phyloP scores from a whole-genome alignment of 2,113 vertebrate genomes.

The Triplophysa dalaica region DNA sequence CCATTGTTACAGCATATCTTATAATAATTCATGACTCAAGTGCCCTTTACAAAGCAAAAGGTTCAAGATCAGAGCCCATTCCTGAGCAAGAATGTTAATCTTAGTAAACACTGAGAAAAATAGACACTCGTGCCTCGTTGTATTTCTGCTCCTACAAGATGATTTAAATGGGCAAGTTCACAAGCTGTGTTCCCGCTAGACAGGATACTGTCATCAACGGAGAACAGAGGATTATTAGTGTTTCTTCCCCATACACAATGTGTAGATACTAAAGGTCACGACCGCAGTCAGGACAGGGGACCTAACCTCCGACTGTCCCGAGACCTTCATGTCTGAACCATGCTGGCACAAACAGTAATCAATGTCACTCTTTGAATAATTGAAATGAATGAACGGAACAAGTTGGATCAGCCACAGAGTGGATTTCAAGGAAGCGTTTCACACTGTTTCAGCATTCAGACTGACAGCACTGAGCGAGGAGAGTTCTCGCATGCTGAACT shows the following conservation, averaged over 20 bases:
- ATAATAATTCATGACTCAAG: slow-evolving; percentile 24
- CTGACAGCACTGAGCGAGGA: neutral
- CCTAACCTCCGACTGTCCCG: slow-evolving; percentile 5
- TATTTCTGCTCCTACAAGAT: slow-evolving; percentile 12
- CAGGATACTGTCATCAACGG: slow-evolving; percentile 38
- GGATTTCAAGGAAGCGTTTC: neutral
- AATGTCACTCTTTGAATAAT: slow-evolving; percentile 45
- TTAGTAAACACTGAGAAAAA: neutral
- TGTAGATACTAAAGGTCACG: slow-evolving; percentile 44
- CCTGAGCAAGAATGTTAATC: neutral
- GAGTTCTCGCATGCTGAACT: neutral
- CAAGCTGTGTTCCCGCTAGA: slow-evolving; percentile 26
- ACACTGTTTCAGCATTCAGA: neutral
- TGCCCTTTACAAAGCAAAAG: slow-evolving; percentile 24
- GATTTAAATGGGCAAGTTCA: slow-evolving; percentile 45
- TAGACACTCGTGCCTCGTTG: neutral
- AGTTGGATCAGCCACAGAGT: neutral
- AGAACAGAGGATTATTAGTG: slow-evolving; percentile 51
- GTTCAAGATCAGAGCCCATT: slow-evolving; percentile 28
- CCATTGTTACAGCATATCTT: slow-evolving; percentile 24
- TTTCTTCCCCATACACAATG: slow-evolving; percentile 36
- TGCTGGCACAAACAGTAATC: slow-evolving; percentile 42
- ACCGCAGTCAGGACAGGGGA: slow-evolving; percentile 20
- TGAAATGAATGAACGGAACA: slow-evolving; percentile 10
- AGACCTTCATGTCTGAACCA: neutral